These are phyloP conservation scores for Acanthopleura granulata DNA, from an alignment of 2,888 invertebrate species.

Conservation along the genomic window DNA sequence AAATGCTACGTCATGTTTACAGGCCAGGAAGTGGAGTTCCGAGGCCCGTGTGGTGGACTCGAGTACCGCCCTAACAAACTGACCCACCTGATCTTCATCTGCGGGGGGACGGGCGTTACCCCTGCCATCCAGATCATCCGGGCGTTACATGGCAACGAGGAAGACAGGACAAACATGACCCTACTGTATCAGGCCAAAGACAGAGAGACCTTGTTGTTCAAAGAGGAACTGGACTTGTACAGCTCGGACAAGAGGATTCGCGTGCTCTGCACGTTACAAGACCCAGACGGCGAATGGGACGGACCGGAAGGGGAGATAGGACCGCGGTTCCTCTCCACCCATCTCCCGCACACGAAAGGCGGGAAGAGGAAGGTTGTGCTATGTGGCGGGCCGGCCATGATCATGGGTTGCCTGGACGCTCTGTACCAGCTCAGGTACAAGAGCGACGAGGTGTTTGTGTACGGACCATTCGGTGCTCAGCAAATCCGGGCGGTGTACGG, in stretches of 20 bases:
- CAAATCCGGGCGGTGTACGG: slow-evolving; percentile 15
- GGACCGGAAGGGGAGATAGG: slow-evolving; percentile 11
- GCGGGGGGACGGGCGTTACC: slow-evolving; percentile 15
- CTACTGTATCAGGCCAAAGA: slow-evolving; percentile 17
- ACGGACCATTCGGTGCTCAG: slow-evolving; percentile 13
- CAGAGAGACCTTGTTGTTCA: background rate
- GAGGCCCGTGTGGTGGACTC: slow-evolving; percentile 17
- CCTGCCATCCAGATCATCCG: slow-evolving; percentile 18
- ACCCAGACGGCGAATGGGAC: slow-evolving; percentile 7
- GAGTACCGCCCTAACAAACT: slow-evolving; percentile 14
- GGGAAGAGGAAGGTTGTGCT: background rate
- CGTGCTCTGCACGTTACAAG: background rate
- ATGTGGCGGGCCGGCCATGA: slow-evolving; percentile 15
- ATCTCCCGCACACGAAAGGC: background rate
- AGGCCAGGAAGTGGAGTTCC: slow-evolving; percentile 11
- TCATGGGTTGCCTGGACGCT: background rate
- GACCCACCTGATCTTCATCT: slow-evolving; percentile 4
- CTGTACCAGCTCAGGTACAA: background rate
- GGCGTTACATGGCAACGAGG: background rate
- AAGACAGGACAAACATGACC: background rate
- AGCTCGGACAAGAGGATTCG: background rate
- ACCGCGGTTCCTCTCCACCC: background rate
- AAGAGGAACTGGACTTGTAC: background rate
- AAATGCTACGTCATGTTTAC: background rate
- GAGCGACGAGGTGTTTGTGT: slow-evolving; percentile 14